These are phyloP conservation scores for Lepidostoma basale DNA, from an alignment of 1,140 invertebrate genomes.

Conservation along the genomic window DNA sequence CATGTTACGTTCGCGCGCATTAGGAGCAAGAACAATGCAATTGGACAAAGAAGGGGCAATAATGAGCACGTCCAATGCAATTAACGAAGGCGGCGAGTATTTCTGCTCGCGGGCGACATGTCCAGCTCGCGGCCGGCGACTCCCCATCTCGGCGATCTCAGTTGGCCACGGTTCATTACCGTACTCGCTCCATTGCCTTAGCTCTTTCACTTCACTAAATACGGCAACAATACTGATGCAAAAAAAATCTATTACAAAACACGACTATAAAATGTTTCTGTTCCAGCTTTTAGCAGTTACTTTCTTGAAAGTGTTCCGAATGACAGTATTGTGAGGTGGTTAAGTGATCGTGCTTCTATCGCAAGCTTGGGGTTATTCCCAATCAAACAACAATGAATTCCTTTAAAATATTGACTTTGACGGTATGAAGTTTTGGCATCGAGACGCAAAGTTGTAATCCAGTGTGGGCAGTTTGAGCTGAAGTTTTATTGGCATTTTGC, in stretches of 20 bases:
- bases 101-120: too few species aligned
- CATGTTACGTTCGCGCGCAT: too few species aligned
- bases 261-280: conserved; percentile 42
- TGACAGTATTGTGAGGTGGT: conserved; percentile 22
- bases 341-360: conserved; percentile 21
- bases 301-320: conserved; percentile 42
- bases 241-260: conserved; percentile 45
- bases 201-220: conserved; percentile 36
- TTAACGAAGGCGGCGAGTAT: too few species aligned
- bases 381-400: conserved; percentile 30
- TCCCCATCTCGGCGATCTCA: background rate
- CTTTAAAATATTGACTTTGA: conserved; percentile 16
- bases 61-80: too few species aligned
- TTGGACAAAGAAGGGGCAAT: too few species aligned
- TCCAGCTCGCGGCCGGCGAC: background rate
- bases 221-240: conserved; percentile 32
- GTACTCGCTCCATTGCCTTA: conserved; percentile 41
- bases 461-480: background rate
- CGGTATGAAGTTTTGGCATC: conserved; percentile 22
- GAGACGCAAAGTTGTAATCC: background rate
- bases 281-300: conserved; percentile 37
- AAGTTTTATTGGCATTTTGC: conserved; percentile 24
- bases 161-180: conserved; percentile 38
- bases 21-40: too few species aligned
- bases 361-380: conserved; percentile 29